phyloP scores from a whole-genome alignment of 2,113 vertebrate genomes.

The Podocnemis expansa region DNA sequence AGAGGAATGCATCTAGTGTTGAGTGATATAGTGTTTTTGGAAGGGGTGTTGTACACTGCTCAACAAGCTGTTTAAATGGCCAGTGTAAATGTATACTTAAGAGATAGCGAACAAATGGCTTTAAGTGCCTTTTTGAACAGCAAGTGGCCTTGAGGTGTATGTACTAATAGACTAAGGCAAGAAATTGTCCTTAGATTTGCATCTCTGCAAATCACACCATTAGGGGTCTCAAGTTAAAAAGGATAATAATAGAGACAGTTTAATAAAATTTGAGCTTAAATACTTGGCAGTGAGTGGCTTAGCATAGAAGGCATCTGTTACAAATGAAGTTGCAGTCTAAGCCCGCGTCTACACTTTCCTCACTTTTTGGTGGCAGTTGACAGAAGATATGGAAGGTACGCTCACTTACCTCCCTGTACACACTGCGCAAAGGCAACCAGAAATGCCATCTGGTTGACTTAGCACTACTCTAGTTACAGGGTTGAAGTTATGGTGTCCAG shows the following conservation, averaged over 20 bases:
- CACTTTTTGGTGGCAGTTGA: no score
- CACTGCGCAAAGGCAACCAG: no score
- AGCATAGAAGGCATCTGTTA: slow-evolving; percentile 52
- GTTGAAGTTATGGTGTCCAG: no score
- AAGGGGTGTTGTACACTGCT: slow-evolving; percentile 65
- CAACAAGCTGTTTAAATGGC: slow-evolving; percentile 72
- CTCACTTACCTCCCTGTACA: no score
- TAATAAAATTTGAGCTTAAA: slow-evolving; percentile 4
- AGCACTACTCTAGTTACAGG: no score
- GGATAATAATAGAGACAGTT: not conserved
- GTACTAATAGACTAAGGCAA: slow-evolving; percentile 61
- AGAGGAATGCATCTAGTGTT: not conserved
- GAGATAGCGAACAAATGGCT: slow-evolving; percentile 79
- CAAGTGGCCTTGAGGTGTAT: slow-evolving; percentile 74
- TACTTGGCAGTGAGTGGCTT: not conserved
- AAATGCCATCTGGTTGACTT: no score
- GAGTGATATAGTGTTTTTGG: slow-evolving; percentile 38
- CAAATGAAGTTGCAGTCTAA: not conserved
- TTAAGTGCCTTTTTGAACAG: slow-evolving; percentile 81
- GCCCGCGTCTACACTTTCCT: no score
- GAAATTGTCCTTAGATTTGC: slow-evolving; percentile 69
- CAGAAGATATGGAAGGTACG: no score
- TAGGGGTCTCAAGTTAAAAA: not conserved
- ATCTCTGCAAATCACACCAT: not conserved
- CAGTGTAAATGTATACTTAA: slow-evolving; percentile 74